phyloP scores from a whole-genome alignment of 2,888 invertebrate genomes.

The Noctua pronuba region DNA sequence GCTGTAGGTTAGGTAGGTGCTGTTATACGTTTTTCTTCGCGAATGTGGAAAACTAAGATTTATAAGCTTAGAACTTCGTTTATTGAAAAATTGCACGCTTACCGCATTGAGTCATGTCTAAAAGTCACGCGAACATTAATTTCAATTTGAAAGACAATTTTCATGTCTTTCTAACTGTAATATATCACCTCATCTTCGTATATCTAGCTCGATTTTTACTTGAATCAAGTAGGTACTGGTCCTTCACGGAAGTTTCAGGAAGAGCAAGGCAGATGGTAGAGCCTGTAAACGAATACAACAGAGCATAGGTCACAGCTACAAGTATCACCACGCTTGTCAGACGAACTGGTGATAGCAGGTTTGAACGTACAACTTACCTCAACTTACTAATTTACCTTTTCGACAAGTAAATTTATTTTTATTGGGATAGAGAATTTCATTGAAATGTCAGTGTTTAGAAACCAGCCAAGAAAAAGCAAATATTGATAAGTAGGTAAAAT shows the following conservation, averaged over 20 bases:
- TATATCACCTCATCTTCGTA: background rate
- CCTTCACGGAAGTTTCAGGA: background rate
- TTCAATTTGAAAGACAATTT: background rate
- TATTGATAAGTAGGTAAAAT: background rate
- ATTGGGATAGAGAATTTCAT: too few species aligned
- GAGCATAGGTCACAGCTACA: background rate
- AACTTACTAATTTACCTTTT: background rate
- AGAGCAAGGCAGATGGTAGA: background rate
- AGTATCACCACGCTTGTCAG: background rate
- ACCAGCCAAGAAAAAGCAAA: background rate
- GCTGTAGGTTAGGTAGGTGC: background rate
- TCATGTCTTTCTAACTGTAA: background rate
- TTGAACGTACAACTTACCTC: background rate
- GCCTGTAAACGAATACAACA: background rate
- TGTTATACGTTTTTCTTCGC: background rate
- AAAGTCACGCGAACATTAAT: constrained; percentile 20
- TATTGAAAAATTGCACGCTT: constrained; percentile 21
- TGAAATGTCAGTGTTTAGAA: background rate
- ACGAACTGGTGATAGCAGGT: background rate
- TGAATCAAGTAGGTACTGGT: background rate
- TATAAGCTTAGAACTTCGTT: background rate
- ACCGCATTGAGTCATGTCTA: constrained; percentile 19
- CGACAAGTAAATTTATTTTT: background rate
- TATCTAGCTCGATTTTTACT: background rate
- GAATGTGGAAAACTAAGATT: constrained; percentile 10